Base-by-base conservation (phyloP, 2,797 vertebrate genomes). In the Triplophysa bombifrons region DNA sequence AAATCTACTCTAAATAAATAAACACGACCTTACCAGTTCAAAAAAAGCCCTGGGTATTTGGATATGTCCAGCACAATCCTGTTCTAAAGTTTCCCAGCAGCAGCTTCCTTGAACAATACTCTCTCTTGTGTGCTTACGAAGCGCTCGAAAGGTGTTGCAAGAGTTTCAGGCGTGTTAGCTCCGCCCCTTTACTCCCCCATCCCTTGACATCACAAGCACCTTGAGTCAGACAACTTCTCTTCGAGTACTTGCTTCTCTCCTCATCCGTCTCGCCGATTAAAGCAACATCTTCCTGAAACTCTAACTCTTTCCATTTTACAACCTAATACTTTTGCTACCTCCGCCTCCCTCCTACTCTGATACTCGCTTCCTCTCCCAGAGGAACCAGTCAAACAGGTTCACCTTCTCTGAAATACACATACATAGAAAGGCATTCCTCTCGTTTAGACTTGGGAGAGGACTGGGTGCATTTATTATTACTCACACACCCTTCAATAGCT, bases 141-240 rank as follows among this genome's bases (percentile, higher is more conserved):
- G 72, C 78, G 81, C 76, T 83, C 88, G 88, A 92, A 91, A 96
- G 95, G 94, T 95, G 95, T 95, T 86, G 92, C 94, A 94, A 92
- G 34, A 89, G 89, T 93, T 90, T 88, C 93, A 92, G 90, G 88
- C 84, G 85, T 87, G 67, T 46, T 68, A 74, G 81, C 90, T 90
- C 88, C 92, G 66, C 80, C 92, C 86, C 86, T 80, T 76, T 17
- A 84, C 78, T 89, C 90, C 80, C 90, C 83, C 88, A 72, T 74
- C 91, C 87, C 82, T 87, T 94, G 93, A 95, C 94, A 93, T 96
- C 96, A 95, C 89, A 72, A 78, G 86, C 55, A 83, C 84, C 79
- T 86, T 81, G 27, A 71, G 75, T 71, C 61, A 60, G 44, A 85
- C 30, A 69, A 64, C 34, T 74, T 38, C 2, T 41, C 41, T 41